A percentile compares a stretch with the other conserved stretches of the same genome.
Evolutionary conservation across 2,888 invertebrate species (phyloP).

Genomic region (Ennomos quercinarius): DNA sequence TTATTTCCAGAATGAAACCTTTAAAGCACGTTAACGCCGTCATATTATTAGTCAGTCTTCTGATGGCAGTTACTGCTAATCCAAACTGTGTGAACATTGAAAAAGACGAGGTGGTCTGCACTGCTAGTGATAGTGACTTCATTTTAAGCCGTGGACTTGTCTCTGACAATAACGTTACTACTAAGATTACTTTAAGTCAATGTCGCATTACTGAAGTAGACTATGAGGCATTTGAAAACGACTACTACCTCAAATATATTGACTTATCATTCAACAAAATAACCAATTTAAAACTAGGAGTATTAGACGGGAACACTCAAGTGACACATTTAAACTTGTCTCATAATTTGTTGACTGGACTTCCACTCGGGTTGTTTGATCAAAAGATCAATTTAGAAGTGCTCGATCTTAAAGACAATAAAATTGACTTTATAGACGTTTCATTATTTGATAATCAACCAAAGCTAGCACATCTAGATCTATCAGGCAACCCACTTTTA

Average conservation of each 20-base stretch:
- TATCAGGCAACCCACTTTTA: slow-evolving; percentile 57
- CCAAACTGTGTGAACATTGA: slow-evolving; percentile 42
- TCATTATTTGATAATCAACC: slow-evolving; percentile 57
- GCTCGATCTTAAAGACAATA: slow-evolving; percentile 62
- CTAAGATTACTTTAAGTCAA: slow-evolving; percentile 44
- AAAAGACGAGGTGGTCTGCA: slow-evolving; percentile 46
- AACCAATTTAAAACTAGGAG: slow-evolving; percentile 52
- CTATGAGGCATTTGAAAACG: slow-evolving; percentile 53
- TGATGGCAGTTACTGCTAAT: slow-evolving; percentile 7
- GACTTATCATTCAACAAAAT: slow-evolving; percentile 64
- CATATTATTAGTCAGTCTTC: background rate
- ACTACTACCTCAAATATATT: slow-evolving; percentile 53
- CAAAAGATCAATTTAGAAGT: slow-evolving; percentile 53
- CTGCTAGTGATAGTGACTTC: slow-evolving; percentile 41
- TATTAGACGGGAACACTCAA: slow-evolving; percentile 51
- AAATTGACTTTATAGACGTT: slow-evolving; percentile 47
- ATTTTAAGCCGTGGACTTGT: slow-evolving; percentile 48
- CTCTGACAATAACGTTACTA: slow-evolving; percentile 49
- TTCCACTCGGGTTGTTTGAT: slow-evolving; percentile 63
- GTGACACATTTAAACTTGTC: slow-evolving; percentile 61
- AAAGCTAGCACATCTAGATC: slow-evolving; percentile 56
- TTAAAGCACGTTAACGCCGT: background rate
- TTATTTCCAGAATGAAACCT: slow-evolving; percentile 18
- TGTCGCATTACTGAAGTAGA: slow-evolving; percentile 54
- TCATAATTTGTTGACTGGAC: slow-evolving; percentile 52